Base-by-base conservation (phyloP, 2,888 invertebrate species). In the Phyllotreta cruciferae region DNA sequence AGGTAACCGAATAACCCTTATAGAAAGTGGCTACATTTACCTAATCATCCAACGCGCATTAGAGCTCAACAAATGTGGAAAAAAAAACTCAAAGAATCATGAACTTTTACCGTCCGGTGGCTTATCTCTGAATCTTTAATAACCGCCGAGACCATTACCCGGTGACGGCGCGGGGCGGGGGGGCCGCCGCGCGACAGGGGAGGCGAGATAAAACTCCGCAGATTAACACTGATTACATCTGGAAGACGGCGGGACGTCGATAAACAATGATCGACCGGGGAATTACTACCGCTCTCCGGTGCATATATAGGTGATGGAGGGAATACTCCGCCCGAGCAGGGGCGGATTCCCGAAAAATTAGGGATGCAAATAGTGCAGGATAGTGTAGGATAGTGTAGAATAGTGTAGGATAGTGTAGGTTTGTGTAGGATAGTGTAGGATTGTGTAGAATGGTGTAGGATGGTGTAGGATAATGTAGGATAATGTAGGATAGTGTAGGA, bases 201-300 rank as follows among this genome's bases (percentile, higher is more conserved):
- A 79, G 79, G 78, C 75, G 78, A 75, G 74, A 79, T 76, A 74
- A 73, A 71, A 75, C 71, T 71, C 73, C 71, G 64, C 73, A 78
- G 78, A 79, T 80, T 80, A 79, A 77, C 77, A 74, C 75, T 78
- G 78, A 78, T 80, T 80, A 79, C 78, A 78, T 78, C 76, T 76
- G 68, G 72, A 67, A 68, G 75, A 69, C 79, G 66, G 71, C 79
- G 74, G 78, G 80, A 70, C 74, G 75, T 73, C 80, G 74, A 77
- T 78, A 77, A 78, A 79, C 78, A 79, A 78, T 78, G 77, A 78
- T 74, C 73, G 74, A 70, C 74, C 72, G 71, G 76, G 75, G 78
- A 77, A 79, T 79, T 78, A 79, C 77, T 77, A 76, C 60, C 37
- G 14, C 42, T 1, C 24, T 24, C n/a, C n/a, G n/a, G 24, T 24